Conservation (phyloP, 2,888 invertebrate species). For the Diplolepis rosae region DNA sequence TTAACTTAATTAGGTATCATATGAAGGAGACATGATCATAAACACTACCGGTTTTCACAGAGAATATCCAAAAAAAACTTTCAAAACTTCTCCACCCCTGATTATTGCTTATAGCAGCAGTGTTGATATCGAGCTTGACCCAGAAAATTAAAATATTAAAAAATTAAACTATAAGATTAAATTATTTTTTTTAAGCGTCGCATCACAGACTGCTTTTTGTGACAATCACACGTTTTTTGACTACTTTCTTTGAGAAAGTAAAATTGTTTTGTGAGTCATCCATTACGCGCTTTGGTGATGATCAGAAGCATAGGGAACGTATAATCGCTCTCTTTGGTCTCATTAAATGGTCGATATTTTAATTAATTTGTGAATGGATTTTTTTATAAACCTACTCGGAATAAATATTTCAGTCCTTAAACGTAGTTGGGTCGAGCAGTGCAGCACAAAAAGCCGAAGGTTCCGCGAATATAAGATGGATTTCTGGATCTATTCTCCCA, state of each 20-base stretch:
- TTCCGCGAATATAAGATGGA: constrained; percentile 67
- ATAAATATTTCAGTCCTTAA: constrained; percentile 49
- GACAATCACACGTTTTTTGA: neutral
- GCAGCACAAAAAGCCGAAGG: constrained; percentile 69
- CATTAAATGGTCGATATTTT: constrained; percentile 7
- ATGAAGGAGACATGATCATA: neutral
- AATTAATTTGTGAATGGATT: constrained; percentile 19
- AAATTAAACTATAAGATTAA: neutral
- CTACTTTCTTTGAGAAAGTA: neutral
- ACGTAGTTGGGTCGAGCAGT: constrained; percentile 67
- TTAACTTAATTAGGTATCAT: too few relatives aligned
- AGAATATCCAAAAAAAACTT: neutral
- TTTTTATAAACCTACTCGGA: neutral
- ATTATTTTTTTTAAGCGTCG: neutral
- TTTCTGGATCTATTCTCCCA: constrained; percentile 64
- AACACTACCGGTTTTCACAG: neutral
- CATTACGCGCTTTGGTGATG: neutral
- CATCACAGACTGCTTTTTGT: constrained; percentile 15
- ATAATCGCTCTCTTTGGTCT: constrained; percentile 11
- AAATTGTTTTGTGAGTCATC: neutral
- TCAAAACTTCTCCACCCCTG: constrained; percentile 10
- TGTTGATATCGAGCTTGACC: neutral
- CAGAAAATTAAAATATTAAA: neutral
- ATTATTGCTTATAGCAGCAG: neutral
- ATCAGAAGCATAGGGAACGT: neutral